phyloP scores from a whole-genome alignment of 2,888 invertebrate genomes.

The Tenodera sinensis region DNA sequence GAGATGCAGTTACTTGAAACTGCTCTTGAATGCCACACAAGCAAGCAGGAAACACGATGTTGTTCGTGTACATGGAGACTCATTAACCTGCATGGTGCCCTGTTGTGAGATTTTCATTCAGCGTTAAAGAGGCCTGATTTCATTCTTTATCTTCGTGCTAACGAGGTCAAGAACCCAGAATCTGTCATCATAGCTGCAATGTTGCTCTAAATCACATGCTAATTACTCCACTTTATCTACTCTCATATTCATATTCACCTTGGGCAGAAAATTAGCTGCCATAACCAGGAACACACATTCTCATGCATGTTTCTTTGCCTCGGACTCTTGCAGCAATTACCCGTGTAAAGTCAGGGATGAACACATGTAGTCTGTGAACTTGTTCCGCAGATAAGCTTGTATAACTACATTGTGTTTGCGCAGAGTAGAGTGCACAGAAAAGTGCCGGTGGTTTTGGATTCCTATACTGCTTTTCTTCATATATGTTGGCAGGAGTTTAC shows the following conservation, averaged over 20 bases:
- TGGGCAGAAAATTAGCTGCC: not conserved
- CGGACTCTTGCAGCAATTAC: not conserved
- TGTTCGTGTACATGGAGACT: not conserved
- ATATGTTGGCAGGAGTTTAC: too few species aligned
- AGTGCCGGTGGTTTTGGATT: too few species aligned
- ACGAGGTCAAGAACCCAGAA: not conserved
- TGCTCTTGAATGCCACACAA: not conserved
- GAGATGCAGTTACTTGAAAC: not conserved
- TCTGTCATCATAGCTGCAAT: not conserved
- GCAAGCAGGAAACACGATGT: not conserved
- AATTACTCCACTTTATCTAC: not conserved
- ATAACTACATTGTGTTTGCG: not conserved
- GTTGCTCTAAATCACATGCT: not conserved
- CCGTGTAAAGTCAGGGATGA: not conserved
- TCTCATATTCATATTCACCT: not conserved
- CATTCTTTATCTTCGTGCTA: not conserved
- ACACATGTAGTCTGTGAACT: not conserved
- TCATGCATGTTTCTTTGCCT: not conserved
- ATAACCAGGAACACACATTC: not conserved
- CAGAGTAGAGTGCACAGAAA: too few species aligned
- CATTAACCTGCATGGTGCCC: not conserved
- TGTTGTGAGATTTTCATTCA: not conserved
- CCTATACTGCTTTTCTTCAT: too few species aligned
- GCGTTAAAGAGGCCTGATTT: not conserved
- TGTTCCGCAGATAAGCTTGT: not conserved